Evolutionary conservation across 2,888 invertebrate genomes (phyloP).

Genomic region (Lycocerus yunnanus): DNA sequence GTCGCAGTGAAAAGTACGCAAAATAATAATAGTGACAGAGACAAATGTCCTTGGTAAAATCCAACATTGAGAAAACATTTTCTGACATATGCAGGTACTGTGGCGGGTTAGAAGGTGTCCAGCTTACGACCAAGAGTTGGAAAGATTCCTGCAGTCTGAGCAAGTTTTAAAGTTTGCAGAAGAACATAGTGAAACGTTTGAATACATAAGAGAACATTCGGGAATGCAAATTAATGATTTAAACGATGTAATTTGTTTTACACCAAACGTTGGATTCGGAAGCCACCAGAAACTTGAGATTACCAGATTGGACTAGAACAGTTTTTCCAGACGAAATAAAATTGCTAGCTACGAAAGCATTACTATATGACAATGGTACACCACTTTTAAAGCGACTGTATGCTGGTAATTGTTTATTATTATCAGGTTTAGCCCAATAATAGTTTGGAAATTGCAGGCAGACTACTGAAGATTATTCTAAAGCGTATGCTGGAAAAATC

Average conservation of each 20-base stretch:
- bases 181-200: not conserved
- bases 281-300: not conserved
- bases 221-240: not conserved
- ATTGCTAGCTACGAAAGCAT: not conserved
- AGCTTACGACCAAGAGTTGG: not conserved
- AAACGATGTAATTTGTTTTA: not conserved
- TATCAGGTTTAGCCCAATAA: not conserved
- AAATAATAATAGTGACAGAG: no score
- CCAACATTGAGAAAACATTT: not conserved
- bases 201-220: not conserved
- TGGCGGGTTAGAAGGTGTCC: not conserved
- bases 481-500: conserved; percentile 41
- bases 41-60: no score
- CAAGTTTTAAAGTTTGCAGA: not conserved
- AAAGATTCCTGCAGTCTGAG: not conserved
- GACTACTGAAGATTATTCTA: conserved; percentile 45
- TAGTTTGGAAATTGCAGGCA: conserved; percentile 42
- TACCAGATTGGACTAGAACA: not conserved
- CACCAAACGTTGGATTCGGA: not conserved
- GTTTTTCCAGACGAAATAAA: not conserved
- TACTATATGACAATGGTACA: not conserved
- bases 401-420: not conserved
- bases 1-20: no score
- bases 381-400: not conserved
- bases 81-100: not conserved